Evolutionary conservation across 2,888 invertebrate genomes (phyloP), one percentile per base, ranked within the genome.

Genomic region (Halocaridina rubra): DNA sequence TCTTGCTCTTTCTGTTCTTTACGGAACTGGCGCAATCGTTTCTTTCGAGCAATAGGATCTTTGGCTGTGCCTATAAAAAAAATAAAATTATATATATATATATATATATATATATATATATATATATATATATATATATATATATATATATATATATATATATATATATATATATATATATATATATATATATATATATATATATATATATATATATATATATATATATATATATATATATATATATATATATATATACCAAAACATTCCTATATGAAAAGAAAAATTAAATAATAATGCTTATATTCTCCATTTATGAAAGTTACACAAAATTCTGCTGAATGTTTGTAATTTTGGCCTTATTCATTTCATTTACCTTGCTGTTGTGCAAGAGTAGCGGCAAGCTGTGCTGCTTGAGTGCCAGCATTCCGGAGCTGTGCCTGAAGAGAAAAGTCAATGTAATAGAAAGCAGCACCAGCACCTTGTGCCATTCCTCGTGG

Each of bases 391-490:
- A 85, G 64, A 8, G 94, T 93, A 57, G 95, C 94, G 8, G 93
- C 92, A 0, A 95, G 94, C 79, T 94, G 93, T 1, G 96, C 95
- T 8, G 96, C 94, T 85, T 95, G 95, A 0, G 98, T 98, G 0
- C 98, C 98, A 24, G 98, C 98, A 88, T 97, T 91, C 88, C 96
- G 93, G 80, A 99, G 92, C 91, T 99, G 99, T 89, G 97, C 96
- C 92, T 97, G 97, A 88, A 99, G 92, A 0, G 98, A 98, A 92
- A 99, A 99, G 92, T 99, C 99, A 84, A 99, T 98, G 90, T 99
- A 99, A 91, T 99, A 99, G 92, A 96, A 99, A 84, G 92, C 92
- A 57, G 91, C 89, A 90, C 96, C 96, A 74, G 97, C 91, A 0
- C 96, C 97, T 89, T 95, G 93, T 32, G 94, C 92, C 91, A 97